A percentile compares a stretch with the other conserved stretches of the same genome.
These are phyloP conservation scores for Elmis aenea DNA, from an alignment of 2,888 invertebrate species.

Conservation along the genomic window DNA sequence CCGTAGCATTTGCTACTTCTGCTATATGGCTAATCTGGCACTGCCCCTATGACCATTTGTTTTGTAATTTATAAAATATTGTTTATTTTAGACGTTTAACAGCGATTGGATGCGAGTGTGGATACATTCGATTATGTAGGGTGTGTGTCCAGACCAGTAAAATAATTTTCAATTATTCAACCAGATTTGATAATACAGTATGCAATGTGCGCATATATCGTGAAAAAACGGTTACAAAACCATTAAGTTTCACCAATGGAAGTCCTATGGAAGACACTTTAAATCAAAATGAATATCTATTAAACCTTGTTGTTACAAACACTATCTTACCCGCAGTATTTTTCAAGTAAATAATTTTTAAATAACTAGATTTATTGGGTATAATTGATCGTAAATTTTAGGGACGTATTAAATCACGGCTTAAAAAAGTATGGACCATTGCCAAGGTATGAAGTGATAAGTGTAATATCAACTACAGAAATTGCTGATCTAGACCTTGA, in stretches of 20 bases:
- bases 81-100: constrained; percentile 49
- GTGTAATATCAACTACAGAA: constrained; percentile 57
- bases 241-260: constrained; percentile 31
- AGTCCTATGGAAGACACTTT: constrained; percentile 16
- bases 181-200: constrained; percentile 53
- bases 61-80: constrained; percentile 3
- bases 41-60: too few species aligned
- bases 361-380: not conserved
- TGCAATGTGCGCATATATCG: constrained; percentile 52
- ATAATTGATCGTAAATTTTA: constrained; percentile 30
- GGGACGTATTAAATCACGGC: constrained; percentile 49
- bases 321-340: constrained; percentile 54
- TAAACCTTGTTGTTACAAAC: constrained; percentile 55
- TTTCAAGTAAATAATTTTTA: constrained; percentile 49
- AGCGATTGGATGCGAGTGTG: constrained; percentile 58
- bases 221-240: constrained; percentile 27
- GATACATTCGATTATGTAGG: constrained; percentile 52
- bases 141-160: constrained; percentile 49
- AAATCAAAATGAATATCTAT: constrained; percentile 26
- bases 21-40: too few species aligned
- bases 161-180: constrained; percentile 49
- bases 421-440: constrained; percentile 47
- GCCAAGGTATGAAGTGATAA: constrained; percentile 52
- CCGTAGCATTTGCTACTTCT: too few species aligned
- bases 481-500: constrained; percentile 68